Evolutionary conservation across 2,113 vertebrate species (phyloP), one percentile per base, ranked within the genome.

Genomic region (Uria lomvia): DNA sequence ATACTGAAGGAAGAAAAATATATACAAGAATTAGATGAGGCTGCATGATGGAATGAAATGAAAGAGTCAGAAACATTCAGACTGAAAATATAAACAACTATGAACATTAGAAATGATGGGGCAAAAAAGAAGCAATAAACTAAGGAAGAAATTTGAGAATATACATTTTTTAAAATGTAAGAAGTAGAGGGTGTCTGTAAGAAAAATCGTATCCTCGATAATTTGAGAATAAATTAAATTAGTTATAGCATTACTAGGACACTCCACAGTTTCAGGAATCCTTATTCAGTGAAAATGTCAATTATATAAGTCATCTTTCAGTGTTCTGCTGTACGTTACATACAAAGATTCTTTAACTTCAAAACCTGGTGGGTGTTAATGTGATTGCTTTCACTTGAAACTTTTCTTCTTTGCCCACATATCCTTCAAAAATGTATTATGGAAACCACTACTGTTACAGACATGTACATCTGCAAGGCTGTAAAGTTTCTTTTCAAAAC

Each of bases 361-460:
- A 85, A 79, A 92, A 90, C 18, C 81, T 79, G 29, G 94, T 96
- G 96, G 96, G 94, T 94, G 94, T 91, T 93, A 85, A 76, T 52
- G 40, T 50, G 71, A 94, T 58, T 92, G 63, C 90, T 88, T 96
- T 96, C 60, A 68, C 93, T 49, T 50, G 22, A 93, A 94, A 77
- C 77, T 96, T 91, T 77, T 77, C 50, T 96, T 94, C 92, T 94
- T 94, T 93, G 93, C 96, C 94, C 56, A 90, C 94, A 95, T 90
- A 95, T 36, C 45, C 70, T 88, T 79, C 70, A 90, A 85, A 85
- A 91, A 87, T 20, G 16, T 34, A 65, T 83, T 66, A 88, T 93
- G 59, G 94, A 94, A 96, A 83, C 74, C 81, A 76, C 53, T 88
- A 81, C 62, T 92, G 73, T 45, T 75, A 85, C 21, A 91, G 86